phyloP scores from a whole-genome alignment of 2,888 invertebrate genomes.

The Drosophila robusta region DNA sequence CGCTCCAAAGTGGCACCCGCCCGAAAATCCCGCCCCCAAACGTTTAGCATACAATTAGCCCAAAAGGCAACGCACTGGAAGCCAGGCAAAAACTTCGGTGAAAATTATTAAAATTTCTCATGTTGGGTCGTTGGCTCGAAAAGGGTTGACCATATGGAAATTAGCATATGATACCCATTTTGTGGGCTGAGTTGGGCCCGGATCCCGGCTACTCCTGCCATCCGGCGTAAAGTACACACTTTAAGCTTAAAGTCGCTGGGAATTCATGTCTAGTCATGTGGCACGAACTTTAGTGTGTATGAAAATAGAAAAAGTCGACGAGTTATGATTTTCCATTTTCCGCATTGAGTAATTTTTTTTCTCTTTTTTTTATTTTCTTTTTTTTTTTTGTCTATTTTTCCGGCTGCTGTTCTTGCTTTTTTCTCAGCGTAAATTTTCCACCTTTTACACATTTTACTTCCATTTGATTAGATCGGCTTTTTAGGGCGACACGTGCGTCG shows the following conservation, averaged over 20 bases:
- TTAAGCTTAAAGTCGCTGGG: constrained; percentile 63
- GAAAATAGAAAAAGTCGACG: constrained; percentile 51
- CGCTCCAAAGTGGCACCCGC: constrained; percentile 27
- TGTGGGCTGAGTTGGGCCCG: constrained; percentile 20
- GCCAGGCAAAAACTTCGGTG: constrained; percentile 74
- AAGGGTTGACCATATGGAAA: constrained; percentile 82
- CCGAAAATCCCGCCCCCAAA: constrained; percentile 46
- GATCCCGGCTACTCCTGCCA: not conserved
- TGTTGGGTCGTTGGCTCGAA: constrained; percentile 58
- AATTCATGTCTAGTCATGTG: constrained; percentile 62
- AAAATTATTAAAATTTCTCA: constrained; percentile 79
- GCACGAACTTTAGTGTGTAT: constrained; percentile 48
- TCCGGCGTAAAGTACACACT: constrained; percentile 28
- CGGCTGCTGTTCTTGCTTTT: constrained; percentile 53
- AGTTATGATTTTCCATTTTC: constrained; percentile 70
- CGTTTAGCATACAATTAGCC: constrained; percentile 83
- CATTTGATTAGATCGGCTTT: constrained; percentile 82
- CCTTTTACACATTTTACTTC: constrained; percentile 83
- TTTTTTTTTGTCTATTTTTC: constrained; percentile 47
- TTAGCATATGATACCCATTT: constrained; percentile 79
- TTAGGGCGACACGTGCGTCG: constrained; percentile 72
- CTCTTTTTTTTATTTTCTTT: constrained; percentile 11
- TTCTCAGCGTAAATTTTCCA: constrained; percentile 78
- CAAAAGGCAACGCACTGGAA: constrained; percentile 62
- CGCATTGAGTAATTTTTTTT: constrained; percentile 50